Base-by-base conservation (phyloP, 1,140 invertebrate genomes). In the Zaprionus taronus region DNA sequence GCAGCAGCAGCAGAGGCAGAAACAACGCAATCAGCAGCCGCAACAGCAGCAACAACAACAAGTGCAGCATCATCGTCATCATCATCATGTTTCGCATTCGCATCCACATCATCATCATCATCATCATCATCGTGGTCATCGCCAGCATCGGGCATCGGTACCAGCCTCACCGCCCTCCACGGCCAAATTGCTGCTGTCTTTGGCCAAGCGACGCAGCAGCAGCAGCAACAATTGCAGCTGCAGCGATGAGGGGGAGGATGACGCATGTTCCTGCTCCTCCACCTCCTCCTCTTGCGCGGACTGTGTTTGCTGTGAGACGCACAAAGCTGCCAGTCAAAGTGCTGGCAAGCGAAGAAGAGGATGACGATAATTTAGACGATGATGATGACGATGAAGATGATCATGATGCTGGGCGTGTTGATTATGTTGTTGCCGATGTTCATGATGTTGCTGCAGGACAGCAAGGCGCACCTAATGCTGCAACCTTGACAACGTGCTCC, bases 101-200 rank as follows among this genome's bases (percentile, higher is more conserved):
- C 41, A 47, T 31, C 57, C 26, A 41, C 64, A 63, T n/a, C 68
- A 63, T 58, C 60, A 49, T 24, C 68, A 63, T 58, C 60, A 49
- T 24, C 60, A 20, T 26, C 36, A 14, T 44, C 60, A 51, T 28
- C 71, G 55, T 7, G 31, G 57, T 1, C 63, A 36, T 15, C 70
- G 44, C 15, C 65, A 60, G 34, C 38, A 62, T 57, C 51, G 49
- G 17, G 41, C 58, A n/a, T 41, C 17, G 36, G 57, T n/a, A 26
- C 65, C 76, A 5, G 22, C 44, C 34, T 90, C 84, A 24, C 81
- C 84, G 11, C 85, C 81, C 47, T 90, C 84, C 0, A 77, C 68
- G 51, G 77, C 87, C 62, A 92, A 91, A 70, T 47, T 91, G 58
- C 77, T 91, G 31, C 58, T 91, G 49, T 89, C 81, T 4, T 36